Conservation (phyloP, 2,888 invertebrate species). For the Notodonta dromedarius region DNA sequence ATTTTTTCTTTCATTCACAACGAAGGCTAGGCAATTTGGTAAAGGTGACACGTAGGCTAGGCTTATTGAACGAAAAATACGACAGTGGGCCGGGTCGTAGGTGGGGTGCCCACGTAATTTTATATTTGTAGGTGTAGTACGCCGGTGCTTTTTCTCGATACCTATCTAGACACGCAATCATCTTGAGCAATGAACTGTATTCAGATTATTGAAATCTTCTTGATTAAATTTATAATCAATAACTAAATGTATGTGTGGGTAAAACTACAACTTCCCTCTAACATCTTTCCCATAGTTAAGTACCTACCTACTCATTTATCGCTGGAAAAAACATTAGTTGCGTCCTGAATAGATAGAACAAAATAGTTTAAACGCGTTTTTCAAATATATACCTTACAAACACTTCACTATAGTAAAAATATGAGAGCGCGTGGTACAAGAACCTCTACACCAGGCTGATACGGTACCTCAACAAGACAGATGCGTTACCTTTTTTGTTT, state of each 20-base stretch:
- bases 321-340: slow-evolving; percentile 32
- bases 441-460: slow-evolving; percentile 28
- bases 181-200: slow-evolving; percentile 18
- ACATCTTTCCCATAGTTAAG: slow-evolving; percentile 44
- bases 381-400: too few relatives aligned
- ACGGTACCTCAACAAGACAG: slow-evolving; percentile 34
- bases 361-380: too few relatives aligned
- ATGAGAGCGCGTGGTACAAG: slow-evolving; percentile 18
- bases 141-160: slow-evolving; percentile 62
- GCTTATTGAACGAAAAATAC: slow-evolving; percentile 65
- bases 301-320: slow-evolving; percentile 42
- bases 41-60: slow-evolving; percentile 74
- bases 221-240: neutral
- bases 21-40: slow-evolving; percentile 56
- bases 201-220: neutral
- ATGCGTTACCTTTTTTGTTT: slow-evolving; percentile 51
- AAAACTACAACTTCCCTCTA: slow-evolving; percentile 36
- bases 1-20: slow-evolving; percentile 55
- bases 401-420: neutral
- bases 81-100: slow-evolving; percentile 75
- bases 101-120: slow-evolving; percentile 77
- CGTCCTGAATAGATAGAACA: slow-evolving; percentile 39
- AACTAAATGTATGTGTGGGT: slow-evolving; percentile 30
- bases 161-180: slow-evolving; percentile 52
- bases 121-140: slow-evolving; percentile 72